A percentile compares a stretch with the other conserved stretches of the same genome.
Conservation (phyloP, 2,113 vertebrate genomes). For the Megaleporinus macrocephalus region DNA sequence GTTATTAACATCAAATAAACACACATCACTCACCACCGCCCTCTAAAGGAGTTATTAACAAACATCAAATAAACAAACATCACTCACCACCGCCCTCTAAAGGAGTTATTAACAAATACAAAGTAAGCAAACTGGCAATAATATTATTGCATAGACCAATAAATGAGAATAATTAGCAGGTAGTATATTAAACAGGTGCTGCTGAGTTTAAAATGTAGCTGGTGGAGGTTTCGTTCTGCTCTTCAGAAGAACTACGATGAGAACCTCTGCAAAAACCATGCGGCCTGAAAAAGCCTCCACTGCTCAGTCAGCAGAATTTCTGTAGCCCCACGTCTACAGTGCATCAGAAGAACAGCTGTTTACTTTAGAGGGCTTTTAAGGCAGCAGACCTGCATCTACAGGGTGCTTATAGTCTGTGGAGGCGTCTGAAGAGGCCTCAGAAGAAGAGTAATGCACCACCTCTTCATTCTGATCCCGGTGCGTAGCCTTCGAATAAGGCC, state of each 20-base stretch:
- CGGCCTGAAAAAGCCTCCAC: neutral
- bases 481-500: neutral
- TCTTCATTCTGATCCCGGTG: neutral
- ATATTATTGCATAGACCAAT: no score
- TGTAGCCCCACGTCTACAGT: constrained; percentile 18
- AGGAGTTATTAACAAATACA: no score
- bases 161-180: no score
- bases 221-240: no score
- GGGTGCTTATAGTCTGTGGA: constrained; percentile 18
- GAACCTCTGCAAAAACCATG: neutral
- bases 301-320: neutral
- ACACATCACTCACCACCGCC: no score
- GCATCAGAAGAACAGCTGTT: constrained; percentile 35
- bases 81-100: no score
- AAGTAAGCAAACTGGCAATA: no score
- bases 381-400: constrained; percentile 27
- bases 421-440: constrained; percentile 4
- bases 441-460: constrained; percentile 6
- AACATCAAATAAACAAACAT: no score
- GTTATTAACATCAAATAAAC: no score
- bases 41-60: no score
- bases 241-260: constrained; percentile 10
- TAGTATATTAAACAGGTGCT: no score
- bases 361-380: constrained; percentile 47
- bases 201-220: no score